Percentiles rank a stretch among this genome's conserved stretches.
These are phyloP conservation scores for Prietella phreatophila DNA, from an alignment of 2,113 vertebrate genomes.

Conservation along the genomic window DNA sequence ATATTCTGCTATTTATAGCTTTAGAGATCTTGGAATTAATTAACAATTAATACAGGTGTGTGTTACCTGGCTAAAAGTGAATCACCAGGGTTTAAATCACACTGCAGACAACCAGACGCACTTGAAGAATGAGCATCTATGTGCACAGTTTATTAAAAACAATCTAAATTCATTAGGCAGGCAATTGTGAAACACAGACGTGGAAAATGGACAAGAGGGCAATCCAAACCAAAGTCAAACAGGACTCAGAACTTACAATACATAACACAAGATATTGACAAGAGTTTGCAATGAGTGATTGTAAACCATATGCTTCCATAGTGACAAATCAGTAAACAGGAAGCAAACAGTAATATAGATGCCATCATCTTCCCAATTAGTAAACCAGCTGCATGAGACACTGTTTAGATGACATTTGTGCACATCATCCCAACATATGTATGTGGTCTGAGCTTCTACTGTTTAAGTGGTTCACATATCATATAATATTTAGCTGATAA, in stretches of 20 bases:
- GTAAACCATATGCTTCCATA: neutral
- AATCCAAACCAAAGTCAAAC: too few relatives aligned
- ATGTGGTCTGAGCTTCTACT: neutral
- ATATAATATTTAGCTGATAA: too few relatives aligned
- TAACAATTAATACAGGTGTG: neutral
- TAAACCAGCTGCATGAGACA: neutral
- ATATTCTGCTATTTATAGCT: neutral
- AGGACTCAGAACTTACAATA: neutral
- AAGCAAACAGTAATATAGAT: neutral
- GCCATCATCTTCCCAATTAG: neutral
- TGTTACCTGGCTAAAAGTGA: neutral
- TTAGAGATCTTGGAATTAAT: neutral
- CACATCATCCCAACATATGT: neutral
- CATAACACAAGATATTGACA: neutral
- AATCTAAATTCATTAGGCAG: neutral
- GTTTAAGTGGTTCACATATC: neutral
- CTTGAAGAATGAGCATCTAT: neutral
- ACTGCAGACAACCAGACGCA: neutral
- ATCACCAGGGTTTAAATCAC: neutral
- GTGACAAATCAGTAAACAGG: neutral
- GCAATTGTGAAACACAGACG: neutral
- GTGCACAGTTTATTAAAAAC: neutral
- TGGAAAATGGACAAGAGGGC: too few relatives aligned
- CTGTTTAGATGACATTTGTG: neutral
- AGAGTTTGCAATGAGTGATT: neutral